These are phyloP conservation scores for Halcyon senegalensis DNA, from an alignment of 2,113 vertebrate genomes.

Conservation along the genomic window DNA sequence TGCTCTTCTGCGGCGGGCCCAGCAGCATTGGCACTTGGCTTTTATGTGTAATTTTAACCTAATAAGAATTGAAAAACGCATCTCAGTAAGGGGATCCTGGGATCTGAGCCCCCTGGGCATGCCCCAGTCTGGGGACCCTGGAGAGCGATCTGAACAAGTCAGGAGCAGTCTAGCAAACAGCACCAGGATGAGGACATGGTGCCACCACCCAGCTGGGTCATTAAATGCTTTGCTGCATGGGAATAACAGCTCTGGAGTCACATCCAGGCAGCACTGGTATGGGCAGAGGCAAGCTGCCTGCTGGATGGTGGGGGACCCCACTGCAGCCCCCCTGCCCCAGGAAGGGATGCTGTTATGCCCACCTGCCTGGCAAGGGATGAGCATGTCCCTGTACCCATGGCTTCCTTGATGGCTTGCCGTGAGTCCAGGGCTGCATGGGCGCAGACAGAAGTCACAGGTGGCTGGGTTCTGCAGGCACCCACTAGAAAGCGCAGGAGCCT, in stretches of 20 bases:
- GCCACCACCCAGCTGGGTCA: rapidly evolving
- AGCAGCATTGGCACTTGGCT: conserved; percentile 95
- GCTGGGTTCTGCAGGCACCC: rapidly evolving
- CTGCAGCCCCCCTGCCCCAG: not conserved
- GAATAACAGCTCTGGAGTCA: not conserved
- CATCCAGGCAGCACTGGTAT: not conserved
- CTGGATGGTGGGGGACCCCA: rapidly evolving
- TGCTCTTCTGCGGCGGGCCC: conserved; percentile 90
- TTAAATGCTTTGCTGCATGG: not conserved
- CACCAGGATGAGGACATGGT: rapidly evolving
- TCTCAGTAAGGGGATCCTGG: not conserved
- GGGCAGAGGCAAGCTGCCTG: not conserved
- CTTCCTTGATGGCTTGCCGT: rapidly evolving
- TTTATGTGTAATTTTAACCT: conserved; percentile 94
- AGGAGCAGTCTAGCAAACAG: not conserved
- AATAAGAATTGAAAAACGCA: conserved; percentile 39
- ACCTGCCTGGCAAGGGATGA: rapidly evolving
- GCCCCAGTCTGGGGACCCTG: not conserved
- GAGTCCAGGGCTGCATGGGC: rapidly evolving
- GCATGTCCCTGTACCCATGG: rapidly evolving
- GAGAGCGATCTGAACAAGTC: rapidly evolving
- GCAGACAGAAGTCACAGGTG: not conserved
- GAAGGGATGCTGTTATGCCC: not conserved
- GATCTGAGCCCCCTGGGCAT: not conserved
- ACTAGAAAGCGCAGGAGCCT: rapidly evolving